Conservation (phyloP, 2,113 vertebrate genomes). For the Seriola dumerili region DNA sequence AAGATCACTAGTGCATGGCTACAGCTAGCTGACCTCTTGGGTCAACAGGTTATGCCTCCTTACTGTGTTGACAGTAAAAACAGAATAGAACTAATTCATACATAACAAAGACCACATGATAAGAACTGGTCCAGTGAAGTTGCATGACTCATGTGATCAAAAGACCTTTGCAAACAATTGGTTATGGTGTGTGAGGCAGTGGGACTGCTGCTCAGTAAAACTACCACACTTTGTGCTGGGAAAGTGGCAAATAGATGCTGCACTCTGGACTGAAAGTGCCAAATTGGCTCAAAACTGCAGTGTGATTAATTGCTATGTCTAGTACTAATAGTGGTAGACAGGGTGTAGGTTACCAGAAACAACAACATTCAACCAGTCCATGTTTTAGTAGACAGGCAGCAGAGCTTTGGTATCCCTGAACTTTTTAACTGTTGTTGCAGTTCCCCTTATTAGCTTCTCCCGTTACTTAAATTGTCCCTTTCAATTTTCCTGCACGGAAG, state of each 20-base stretch:
- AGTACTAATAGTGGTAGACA: background rate
- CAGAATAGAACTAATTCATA: background rate
- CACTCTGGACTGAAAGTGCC: background rate
- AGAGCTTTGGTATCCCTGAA: background rate
- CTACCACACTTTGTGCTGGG: background rate
- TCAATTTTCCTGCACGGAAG: background rate
- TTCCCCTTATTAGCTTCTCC: background rate
- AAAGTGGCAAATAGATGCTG: background rate
- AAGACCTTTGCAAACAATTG: constrained; percentile 9
- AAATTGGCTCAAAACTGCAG: background rate
- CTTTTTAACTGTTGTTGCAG: background rate
- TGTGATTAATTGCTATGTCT: background rate
- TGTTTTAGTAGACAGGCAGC: constrained; percentile 3
- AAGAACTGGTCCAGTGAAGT: background rate
- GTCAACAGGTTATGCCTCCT: background rate
- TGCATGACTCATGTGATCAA: constrained; percentile 48
- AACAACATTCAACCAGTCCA: background rate
- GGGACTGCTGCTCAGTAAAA: background rate
- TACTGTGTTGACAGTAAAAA: background rate
- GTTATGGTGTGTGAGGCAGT: background rate
- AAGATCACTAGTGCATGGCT: background rate
- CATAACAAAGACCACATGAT: constrained; percentile 7
- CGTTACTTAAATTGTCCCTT: background rate
- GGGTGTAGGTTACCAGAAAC: background rate
- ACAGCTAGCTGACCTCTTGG: constrained; percentile 14